phyloP scores from a whole-genome alignment of 2,888 invertebrate genomes.

The Mythimna ferrago region DNA sequence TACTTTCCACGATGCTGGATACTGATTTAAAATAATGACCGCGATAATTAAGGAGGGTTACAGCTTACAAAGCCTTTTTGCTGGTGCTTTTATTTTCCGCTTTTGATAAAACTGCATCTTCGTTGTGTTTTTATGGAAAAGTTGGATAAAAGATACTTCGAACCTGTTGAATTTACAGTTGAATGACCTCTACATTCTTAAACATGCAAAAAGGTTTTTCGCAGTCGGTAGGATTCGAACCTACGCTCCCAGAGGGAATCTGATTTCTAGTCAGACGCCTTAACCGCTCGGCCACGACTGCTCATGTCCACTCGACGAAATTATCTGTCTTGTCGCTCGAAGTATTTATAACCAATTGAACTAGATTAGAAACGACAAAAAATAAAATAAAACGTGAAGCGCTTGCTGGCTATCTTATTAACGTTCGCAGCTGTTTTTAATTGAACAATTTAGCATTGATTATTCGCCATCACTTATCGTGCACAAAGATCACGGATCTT shows the following conservation, averaged over 20 bases:
- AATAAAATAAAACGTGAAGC: slow-evolving; percentile 14
- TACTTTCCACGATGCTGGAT: slow-evolving; percentile 72
- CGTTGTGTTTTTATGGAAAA: slow-evolving; percentile 1
- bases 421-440: slow-evolving; percentile 57
- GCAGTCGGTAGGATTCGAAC: slow-evolving; percentile 97
- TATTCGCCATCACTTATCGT: slow-evolving; percentile 58
- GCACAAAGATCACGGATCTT: slow-evolving; percentile 57
- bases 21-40: slow-evolving; percentile 66
- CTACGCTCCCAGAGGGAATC: slow-evolving; percentile 97
- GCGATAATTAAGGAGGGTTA: slow-evolving; percentile 53
- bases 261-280: slow-evolving; percentile 97
- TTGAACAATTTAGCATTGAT: slow-evolving; percentile 55
- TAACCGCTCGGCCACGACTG: slow-evolving; percentile 97
- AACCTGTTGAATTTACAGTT: slow-evolving; percentile 3
- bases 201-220: slow-evolving; percentile 73
- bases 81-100: slow-evolving; percentile 40
- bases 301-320: slow-evolving; percentile 66
- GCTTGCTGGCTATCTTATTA: slow-evolving; percentile 28
- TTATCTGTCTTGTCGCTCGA: slow-evolving; percentile 27
- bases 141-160: background rate
- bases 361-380: slow-evolving; percentile 42
- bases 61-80: slow-evolving; percentile 31
- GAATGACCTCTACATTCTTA: background rate
- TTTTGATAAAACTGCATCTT: slow-evolving; percentile 18
- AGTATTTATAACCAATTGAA: slow-evolving; percentile 18